Base-by-base conservation (phyloP, 2,113 vertebrate genomes). In the Pterophyllum scalare region DNA sequence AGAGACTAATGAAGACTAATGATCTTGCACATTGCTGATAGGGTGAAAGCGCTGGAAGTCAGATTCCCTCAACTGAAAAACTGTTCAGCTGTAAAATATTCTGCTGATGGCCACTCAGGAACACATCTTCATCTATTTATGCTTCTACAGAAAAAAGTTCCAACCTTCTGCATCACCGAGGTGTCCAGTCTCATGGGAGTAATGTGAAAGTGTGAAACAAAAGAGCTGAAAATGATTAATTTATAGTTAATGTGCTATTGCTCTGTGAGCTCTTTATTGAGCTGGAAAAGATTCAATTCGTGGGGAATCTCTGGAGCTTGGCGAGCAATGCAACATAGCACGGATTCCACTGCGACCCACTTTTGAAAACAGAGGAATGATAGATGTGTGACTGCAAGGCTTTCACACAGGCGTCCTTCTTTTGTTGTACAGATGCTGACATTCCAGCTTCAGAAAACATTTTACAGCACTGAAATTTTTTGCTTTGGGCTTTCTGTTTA, bases 311-410 rank as follows among this genome's bases (percentile, higher is more conserved):
- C 75, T 59, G 61, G 60, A 74, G 83, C 10, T 87, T 91, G 89
- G 91, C 84, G 59, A 72, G 60, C 24, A 14, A 33, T 40, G 59
- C 28, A 22, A 9, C 92, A 91, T 92, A 84, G 89, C 91, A 74
- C 59, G 38, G 77, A 95, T 95, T 93, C 92, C 91, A 79, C 65
- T 19, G 5, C 82, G 85, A 60, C 91, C 89, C 86, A 90, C 92
- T 70, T 89, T 77, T 87, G 82, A 87, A 87, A 86, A 84, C 87
- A 89, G 59, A 62, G 75, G 79, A 54, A 82, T 75, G 76, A 80
- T 52, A 58, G 70, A 88, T 77, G 74, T 67, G 60, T 7, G 81
- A 60, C 89, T 82, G 79, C 14, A 20, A 58, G n/a, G 43, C 62
- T 82, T 77, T 52, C 67, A 65, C 64, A 59, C 65, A 70, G 17